These are phyloP conservation scores for Melanerpes formicivorus DNA, from an alignment of 2,113 vertebrate genomes.

Conservation along the genomic window DNA sequence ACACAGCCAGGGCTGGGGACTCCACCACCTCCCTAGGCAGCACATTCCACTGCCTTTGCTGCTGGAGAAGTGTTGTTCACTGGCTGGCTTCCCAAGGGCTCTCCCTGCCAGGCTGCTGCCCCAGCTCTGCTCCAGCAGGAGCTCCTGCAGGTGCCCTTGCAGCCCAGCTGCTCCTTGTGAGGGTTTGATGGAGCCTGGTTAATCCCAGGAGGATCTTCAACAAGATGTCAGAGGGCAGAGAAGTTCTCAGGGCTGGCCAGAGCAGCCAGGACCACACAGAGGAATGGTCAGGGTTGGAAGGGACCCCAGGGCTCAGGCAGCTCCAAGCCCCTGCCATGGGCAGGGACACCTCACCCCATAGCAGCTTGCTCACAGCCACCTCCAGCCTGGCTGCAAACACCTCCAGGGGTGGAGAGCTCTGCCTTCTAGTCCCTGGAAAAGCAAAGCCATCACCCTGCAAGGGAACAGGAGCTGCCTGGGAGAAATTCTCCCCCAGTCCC, in stretches of 20 bases:
- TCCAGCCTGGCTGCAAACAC: too few species aligned
- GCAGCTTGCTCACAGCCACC: too few species aligned
- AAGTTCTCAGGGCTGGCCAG: not conserved
- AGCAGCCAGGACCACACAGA: not conserved
- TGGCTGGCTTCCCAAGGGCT: not conserved
- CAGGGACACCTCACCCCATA: not conserved
- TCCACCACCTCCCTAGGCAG: too few species aligned
- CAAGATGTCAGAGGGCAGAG: not conserved
- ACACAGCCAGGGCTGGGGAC: too few species aligned
- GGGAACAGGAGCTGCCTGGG: not conserved
- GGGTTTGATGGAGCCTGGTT: not conserved
- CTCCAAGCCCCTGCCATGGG: too few species aligned
- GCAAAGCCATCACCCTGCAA: not conserved
- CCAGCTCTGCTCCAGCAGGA: not conserved
- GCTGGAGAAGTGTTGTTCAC: not conserved
- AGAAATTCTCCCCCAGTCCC: not conserved
- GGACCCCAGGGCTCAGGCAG: too few species aligned
- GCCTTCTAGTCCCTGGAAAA: not conserved
- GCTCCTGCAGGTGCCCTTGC: not conserved
- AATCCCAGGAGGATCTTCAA: not conserved
- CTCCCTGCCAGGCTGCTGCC: not conserved
- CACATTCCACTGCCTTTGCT: not conserved
- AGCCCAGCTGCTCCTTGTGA: not conserved
- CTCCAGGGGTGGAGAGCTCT: not conserved
- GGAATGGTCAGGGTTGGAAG: too few species aligned